Base-by-base conservation (phyloP, 1,140 invertebrate species). In the Zaprionus inermis region DNA sequence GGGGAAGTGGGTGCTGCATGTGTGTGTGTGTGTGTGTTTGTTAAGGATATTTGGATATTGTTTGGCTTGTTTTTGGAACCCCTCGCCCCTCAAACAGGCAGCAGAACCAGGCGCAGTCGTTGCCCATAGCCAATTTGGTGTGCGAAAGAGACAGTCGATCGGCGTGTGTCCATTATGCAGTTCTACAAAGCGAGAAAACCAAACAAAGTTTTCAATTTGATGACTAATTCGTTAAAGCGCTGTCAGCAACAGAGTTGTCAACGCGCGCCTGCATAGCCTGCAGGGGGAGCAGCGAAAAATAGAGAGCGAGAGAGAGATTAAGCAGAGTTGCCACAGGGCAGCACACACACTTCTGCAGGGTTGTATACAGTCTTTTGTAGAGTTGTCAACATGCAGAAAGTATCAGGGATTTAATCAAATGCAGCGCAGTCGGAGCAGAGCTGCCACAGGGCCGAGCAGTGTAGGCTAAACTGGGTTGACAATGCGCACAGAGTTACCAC, bases 101-200 rank as follows among this genome's bases (percentile, higher is more conserved):
- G 70, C 72, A 77, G 72, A 83, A 86, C 76, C 83, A 84, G 6
- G 36, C 61, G 81, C 71, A 58, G 73, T 66, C 77, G 73, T 77
- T 65, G 64, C 68, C 80, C 57, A 84, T 83, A 77, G 76, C 64
- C 77, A 73, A 84, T 72, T 75, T 74, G 61, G 52, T 30, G 22
- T 5, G 6, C 49, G 49, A 36, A 14, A 18, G 1, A 66, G 63
- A 55, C 22, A 32, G 36, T 9, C 32, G 12, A 24, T 12, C 36
- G 12, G n/a, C 52, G 28, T 30, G 28, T 32, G 20, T n/a, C 34
- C 12, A 38, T 38, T 38, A 38, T 38, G 36, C 36, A 38, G n/a
- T 5, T 5, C 36, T 38, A 38, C 38, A 44, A 12, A 44, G 44
- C 44, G 18, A 49, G 24, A 49, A 49, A 49, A 49, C 18, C 18